A percentile compares a stretch with the other conserved stretches of the same genome.
These are phyloP conservation scores for Cydia pomonella DNA, from an alignment of 1,140 invertebrate species.

Conservation along the genomic window DNA sequence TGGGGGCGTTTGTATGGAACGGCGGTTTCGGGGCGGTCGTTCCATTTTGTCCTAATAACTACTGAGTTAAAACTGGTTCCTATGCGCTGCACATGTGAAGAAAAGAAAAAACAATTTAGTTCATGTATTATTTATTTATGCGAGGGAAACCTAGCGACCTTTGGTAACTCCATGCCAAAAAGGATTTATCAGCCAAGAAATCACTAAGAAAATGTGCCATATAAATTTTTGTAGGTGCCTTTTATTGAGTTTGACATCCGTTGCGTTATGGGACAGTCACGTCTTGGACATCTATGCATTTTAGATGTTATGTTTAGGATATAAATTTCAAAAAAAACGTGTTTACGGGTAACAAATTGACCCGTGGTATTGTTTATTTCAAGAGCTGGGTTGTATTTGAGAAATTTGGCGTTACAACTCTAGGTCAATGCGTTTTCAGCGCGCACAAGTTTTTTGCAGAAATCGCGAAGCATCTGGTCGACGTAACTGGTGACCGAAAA, in stretches of 20 bases:
- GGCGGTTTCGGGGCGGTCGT: too few species aligned
- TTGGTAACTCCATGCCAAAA: neutral
- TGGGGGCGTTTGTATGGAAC: too few species aligned
- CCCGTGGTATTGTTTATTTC: too few species aligned
- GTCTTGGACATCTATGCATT: neutral
- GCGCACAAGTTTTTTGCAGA: too few species aligned
- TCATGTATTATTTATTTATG: constrained; percentile 32
- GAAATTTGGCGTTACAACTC: too few species aligned
- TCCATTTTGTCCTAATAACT: too few species aligned
- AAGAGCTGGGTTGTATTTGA: too few species aligned
- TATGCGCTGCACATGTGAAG: constrained; percentile 22
- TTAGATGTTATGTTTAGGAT: neutral
- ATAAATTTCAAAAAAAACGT: neutral
- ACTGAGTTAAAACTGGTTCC: neutral
- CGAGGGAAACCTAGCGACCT: constrained; percentile 19
- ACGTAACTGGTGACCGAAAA: too few species aligned
- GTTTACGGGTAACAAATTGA: too few species aligned
- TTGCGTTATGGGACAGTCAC: neutral
- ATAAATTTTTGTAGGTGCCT: neutral
- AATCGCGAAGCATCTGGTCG: too few species aligned
- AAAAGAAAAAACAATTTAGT: constrained; percentile 23
- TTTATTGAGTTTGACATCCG: constrained; percentile 19
- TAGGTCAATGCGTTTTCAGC: too few species aligned
- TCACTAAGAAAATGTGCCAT: neutral
- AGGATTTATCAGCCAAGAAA: neutral